Evolutionary conservation across 2,113 vertebrate species (phyloP).

Genomic region (Lota lota): DNA sequence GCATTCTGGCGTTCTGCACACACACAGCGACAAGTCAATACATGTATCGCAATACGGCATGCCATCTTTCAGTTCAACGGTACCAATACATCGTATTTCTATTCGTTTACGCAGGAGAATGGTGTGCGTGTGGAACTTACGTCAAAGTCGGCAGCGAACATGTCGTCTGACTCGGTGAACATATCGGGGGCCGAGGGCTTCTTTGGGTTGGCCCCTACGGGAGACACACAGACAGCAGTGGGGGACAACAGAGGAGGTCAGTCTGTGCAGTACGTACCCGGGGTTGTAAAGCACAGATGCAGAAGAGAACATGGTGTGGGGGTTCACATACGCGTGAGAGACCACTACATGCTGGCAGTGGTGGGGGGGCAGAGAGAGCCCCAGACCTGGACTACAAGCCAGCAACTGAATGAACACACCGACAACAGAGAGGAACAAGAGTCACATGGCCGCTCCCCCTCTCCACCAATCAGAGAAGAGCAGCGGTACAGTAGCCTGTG

Average conservation of each 20-base stretch:
- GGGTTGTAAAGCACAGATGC: slow-evolving; percentile 28
- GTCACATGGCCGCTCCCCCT: too few species aligned
- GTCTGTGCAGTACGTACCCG: slow-evolving; percentile 8
- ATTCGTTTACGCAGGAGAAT: too few species aligned
- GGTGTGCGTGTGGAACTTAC: slow-evolving; percentile 69
- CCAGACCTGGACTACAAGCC: slow-evolving; percentile 69
- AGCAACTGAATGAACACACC: slow-evolving; percentile 73
- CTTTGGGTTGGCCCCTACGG: slow-evolving; percentile 86
- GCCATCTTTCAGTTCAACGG: too few species aligned
- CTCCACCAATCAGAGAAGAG: too few species aligned
- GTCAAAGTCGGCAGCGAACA: slow-evolving; percentile 96
- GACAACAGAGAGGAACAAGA: slow-evolving; percentile 56
- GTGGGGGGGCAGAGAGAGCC: slow-evolving; percentile 57
- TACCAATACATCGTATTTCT: too few species aligned
- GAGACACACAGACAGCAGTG: too few species aligned
- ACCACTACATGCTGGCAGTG: slow-evolving; percentile 62
- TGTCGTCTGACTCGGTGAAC: slow-evolving; percentile 98
- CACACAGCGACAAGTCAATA: not conserved
- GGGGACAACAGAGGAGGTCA: slow-evolving; percentile 18
- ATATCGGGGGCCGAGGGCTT: slow-evolving; percentile 95
- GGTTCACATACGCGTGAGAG: slow-evolving; percentile 71
- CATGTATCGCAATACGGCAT: too few species aligned
- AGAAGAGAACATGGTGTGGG: slow-evolving; percentile 50
- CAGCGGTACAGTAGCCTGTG: too few species aligned
- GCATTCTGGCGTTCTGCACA: slow-evolving; percentile 88